These are phyloP conservation scores for Oreortyx pictus DNA, from an alignment of 2,797 vertebrate species.

Conservation along the genomic window DNA sequence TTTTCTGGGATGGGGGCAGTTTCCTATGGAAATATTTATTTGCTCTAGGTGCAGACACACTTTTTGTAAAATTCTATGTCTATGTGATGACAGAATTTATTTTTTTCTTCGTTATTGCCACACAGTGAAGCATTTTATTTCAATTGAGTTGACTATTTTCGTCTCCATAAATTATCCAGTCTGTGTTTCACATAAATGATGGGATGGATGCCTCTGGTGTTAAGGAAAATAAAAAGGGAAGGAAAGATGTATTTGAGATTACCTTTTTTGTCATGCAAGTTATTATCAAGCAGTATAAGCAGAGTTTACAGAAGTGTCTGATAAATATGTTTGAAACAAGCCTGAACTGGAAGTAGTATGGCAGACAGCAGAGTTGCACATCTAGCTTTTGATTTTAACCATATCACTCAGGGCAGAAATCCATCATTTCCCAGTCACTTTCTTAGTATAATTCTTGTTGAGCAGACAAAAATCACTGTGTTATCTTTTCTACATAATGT, in stretches of 20 bases:
- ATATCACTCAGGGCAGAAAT: background rate
- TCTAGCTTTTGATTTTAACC: slow-evolving; percentile 4
- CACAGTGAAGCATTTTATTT: slow-evolving; percentile 67
- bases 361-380: background rate
- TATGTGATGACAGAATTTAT: slow-evolving; percentile 75
- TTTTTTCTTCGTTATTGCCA: slow-evolving; percentile 70
- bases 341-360: slow-evolving; percentile 57
- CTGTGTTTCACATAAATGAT: slow-evolving; percentile 50
- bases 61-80: slow-evolving; percentile 52
- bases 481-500: background rate
- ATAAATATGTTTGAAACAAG: slow-evolving; percentile 73
- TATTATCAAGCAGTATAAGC: slow-evolving; percentile 64
- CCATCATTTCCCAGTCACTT: background rate
- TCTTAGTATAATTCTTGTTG: background rate
- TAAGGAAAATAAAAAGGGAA: slow-evolving; percentile 58
- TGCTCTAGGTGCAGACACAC: slow-evolving; percentile 27
- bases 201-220: slow-evolving; percentile 30
- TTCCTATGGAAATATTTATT: slow-evolving; percentile 57
- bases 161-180: slow-evolving; percentile 74
- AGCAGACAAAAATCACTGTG: background rate
- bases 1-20: background rate
- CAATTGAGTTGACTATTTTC: slow-evolving; percentile 64
- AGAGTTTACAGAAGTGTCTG: slow-evolving; percentile 61
- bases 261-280: slow-evolving; percentile 65
- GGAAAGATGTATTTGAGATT: slow-evolving; percentile 65